Evolutionary conservation across 2,888 invertebrate genomes (phyloP).

Genomic region (Cecidostiba fungosa): DNA sequence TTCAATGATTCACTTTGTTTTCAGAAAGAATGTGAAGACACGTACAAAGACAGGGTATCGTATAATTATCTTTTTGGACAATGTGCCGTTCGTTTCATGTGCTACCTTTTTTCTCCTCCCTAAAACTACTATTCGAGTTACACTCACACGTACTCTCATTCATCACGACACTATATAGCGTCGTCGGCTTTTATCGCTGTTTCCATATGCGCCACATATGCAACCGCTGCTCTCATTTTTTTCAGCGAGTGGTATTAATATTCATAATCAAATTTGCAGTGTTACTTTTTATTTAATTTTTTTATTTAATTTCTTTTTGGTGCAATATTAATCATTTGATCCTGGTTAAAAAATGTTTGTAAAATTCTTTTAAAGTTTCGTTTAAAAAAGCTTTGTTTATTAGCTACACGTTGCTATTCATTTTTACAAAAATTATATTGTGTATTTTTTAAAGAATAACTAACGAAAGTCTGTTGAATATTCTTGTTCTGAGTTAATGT

Average conservation of each 20-base stretch:
- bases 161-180: constrained; percentile 71
- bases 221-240: constrained; percentile 71
- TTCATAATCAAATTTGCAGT: constrained; percentile 63
- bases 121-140: constrained; percentile 73
- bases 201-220: constrained; percentile 70
- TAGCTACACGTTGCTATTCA: background rate
- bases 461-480: background rate
- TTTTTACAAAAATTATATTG: background rate
- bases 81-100: constrained; percentile 80
- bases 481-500: background rate
- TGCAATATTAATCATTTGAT: constrained; percentile 60
- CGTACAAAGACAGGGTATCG: constrained; percentile 91
- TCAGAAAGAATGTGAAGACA: constrained; percentile 92
- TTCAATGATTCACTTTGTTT: constrained; percentile 82
- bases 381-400: background rate
- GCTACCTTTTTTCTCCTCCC: constrained; percentile 73
- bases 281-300: constrained; percentile 45
- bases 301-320: constrained; percentile 50
- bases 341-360: constrained; percentile 46
- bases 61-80: constrained; percentile 81
- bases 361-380: background rate
- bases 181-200: constrained; percentile 74
- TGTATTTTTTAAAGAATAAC: background rate
- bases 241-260: constrained; percentile 65
- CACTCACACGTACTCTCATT: constrained; percentile 76